These are phyloP conservation scores for Diabrotica undecimpunctata DNA, from an alignment of 1,140 invertebrate species.

Conservation along the genomic window DNA sequence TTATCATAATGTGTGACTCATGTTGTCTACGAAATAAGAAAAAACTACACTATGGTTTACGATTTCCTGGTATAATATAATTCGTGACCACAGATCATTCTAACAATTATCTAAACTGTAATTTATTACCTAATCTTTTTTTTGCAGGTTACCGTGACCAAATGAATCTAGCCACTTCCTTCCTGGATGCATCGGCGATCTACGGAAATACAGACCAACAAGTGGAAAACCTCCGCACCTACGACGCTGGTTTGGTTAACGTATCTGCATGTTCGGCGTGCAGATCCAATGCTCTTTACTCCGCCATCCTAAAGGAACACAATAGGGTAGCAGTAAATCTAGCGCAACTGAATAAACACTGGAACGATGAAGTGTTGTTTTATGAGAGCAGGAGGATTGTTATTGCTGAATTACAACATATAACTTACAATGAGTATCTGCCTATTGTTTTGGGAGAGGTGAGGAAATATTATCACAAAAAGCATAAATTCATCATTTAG, in stretches of 20 bases:
- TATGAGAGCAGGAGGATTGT: slow-evolving; percentile 75
- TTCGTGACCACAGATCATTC: no score
- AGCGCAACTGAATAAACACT: slow-evolving; percentile 72
- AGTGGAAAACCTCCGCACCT: slow-evolving; percentile 66
- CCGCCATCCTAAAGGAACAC: slow-evolving; percentile 71
- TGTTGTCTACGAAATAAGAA: no score
- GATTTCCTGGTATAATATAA: no score
- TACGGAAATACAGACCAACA: slow-evolving; percentile 75
- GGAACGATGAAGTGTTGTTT: slow-evolving; percentile 79
- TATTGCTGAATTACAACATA: slow-evolving; percentile 76
- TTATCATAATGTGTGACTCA: no score
- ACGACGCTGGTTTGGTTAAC: slow-evolving; percentile 69
- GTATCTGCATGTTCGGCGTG: slow-evolving; percentile 59
- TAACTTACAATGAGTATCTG: slow-evolving; percentile 82
- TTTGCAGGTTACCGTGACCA: slow-evolving; percentile 67
- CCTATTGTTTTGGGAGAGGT: slow-evolving; percentile 72
- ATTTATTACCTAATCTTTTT: neutral
- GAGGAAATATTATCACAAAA: slow-evolving; percentile 28
- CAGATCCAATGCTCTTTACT: slow-evolving; percentile 55
- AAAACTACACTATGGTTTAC: no score
- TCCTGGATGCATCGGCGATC: slow-evolving; percentile 80
- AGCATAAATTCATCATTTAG: no score
- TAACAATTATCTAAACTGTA: no score
- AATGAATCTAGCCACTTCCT: slow-evolving; percentile 84
- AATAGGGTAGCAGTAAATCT: slow-evolving; percentile 77